These are phyloP conservation scores for Helogale parvula DNA, from an alignment of 2,113 vertebrate species.

Conservation along the genomic window DNA sequence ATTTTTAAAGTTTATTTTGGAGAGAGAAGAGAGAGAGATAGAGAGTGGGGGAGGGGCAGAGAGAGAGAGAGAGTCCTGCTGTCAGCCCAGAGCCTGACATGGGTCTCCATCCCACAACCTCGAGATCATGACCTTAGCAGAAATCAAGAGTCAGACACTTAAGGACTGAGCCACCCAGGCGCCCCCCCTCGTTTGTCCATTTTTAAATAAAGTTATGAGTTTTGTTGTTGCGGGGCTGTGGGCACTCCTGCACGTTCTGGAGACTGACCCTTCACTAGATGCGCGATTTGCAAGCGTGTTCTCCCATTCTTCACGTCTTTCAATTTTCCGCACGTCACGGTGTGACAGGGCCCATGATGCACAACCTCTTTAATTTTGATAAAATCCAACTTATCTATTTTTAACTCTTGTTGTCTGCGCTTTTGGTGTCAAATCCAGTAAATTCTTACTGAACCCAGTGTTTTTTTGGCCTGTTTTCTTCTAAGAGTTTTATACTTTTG, in stretches of 20 bases:
- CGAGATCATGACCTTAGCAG: too few relatives aligned
- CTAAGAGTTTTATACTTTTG: not conserved
- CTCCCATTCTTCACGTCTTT: rapidly evolving
- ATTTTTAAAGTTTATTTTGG: too few relatives aligned
- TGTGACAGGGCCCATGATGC: not conserved
- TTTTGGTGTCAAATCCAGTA: not conserved
- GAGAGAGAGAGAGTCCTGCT: too few relatives aligned
- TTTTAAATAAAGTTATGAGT: not conserved
- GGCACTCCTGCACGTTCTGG: not conserved
- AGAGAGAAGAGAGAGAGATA: too few relatives aligned
- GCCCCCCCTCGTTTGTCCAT: too few relatives aligned
- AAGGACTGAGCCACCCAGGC: too few relatives aligned
- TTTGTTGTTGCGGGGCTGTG: not conserved
- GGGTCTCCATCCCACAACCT: too few relatives aligned
- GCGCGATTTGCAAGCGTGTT: rapidly evolving
- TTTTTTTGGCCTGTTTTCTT: not conserved
- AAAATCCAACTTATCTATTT: not conserved
- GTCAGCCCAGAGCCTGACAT: too few relatives aligned
- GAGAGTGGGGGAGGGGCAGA: too few relatives aligned
- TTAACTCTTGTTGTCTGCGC: not conserved
- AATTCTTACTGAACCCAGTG: not conserved
- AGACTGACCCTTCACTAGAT: too few relatives aligned
- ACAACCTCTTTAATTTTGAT: not conserved
- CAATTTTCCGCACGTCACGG: not conserved
- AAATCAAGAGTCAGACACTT: too few relatives aligned